phyloP scores from a whole-genome alignment of 2,113 vertebrate species.

The Corvus hawaiiensis region DNA sequence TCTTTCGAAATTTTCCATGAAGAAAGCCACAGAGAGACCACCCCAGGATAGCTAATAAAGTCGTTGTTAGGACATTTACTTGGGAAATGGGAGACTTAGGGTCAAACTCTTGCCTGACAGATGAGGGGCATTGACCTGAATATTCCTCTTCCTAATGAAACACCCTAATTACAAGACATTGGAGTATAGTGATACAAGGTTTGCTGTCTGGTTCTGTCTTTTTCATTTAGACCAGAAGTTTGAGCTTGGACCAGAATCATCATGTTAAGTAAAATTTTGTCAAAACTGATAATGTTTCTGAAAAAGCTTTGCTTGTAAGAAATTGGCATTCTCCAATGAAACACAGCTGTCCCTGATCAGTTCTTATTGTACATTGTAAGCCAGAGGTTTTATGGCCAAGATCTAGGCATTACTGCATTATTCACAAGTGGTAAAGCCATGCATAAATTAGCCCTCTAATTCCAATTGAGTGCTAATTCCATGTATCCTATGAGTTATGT shows the following conservation, averaged over 20 bases:
- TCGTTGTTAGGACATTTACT: slow-evolving; percentile 57
- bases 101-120: slow-evolving; percentile 58
- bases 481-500: background rate
- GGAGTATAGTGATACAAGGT: background rate
- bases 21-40: slow-evolving; percentile 65
- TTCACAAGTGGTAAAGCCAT: slow-evolving; percentile 35
- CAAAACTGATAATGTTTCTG: slow-evolving; percentile 43
- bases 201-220: background rate
- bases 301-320: background rate
- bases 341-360: slow-evolving; percentile 37
- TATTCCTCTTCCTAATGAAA: slow-evolving; percentile 58
- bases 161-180: slow-evolving; percentile 28
- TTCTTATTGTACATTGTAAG: background rate
- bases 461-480: slow-evolving; percentile 39
- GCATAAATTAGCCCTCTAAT: slow-evolving; percentile 41
- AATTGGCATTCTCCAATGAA: slow-evolving; percentile 20
- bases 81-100: slow-evolving; percentile 59
- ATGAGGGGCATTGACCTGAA: slow-evolving; percentile 60
- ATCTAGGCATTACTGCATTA: slow-evolving; percentile 38
- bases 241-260: slow-evolving; percentile 5
- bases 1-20: slow-evolving; percentile 67
- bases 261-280: background rate
- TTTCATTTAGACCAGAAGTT: slow-evolving; percentile 19
- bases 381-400: slow-evolving; percentile 31
- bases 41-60: slow-evolving; percentile 66